Evolutionary conservation across 1,140 invertebrate species (phyloP).

Genomic region (Trichonephila clavata): DNA sequence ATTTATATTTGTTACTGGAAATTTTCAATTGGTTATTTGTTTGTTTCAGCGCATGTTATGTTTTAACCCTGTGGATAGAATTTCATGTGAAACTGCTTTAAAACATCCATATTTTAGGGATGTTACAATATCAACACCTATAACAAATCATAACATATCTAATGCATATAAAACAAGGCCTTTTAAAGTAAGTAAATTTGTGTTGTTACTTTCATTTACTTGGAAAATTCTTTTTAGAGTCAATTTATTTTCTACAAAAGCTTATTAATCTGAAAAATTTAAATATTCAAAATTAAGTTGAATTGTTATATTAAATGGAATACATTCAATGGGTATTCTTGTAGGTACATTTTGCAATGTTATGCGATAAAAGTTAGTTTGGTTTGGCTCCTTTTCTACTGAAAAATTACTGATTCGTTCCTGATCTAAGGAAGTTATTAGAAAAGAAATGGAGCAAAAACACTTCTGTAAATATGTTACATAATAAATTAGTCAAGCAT

Average conservation of each 20-base stretch:
- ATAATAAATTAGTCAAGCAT: no score
- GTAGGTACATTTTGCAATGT: no score
- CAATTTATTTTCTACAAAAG: no score
- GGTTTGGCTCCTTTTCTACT: no score
- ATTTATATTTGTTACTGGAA: no score
- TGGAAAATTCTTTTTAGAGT: no score
- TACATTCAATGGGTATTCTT: no score
- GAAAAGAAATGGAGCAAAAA: neutral
- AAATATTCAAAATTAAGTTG: no score
- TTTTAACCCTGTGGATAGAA: conserved; percentile 82
- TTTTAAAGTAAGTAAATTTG: conserved; percentile 46
- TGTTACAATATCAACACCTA: neutral
- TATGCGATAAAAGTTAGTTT: no score
- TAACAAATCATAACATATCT: neutral
- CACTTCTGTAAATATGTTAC: neutral
- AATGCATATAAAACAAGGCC: conserved; percentile 38
- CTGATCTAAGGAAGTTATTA: neutral
- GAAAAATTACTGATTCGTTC: neutral
- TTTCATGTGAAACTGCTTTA: conserved; percentile 83
- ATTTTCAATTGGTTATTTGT: neutral
- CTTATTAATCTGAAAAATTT: no score
- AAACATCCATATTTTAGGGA: conserved; percentile 83
- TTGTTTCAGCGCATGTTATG: conserved; percentile 82
- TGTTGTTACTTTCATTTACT: no score
- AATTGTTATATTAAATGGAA: no score